Conservation (phyloP, 2,797 vertebrate genomes). For the Coranthus polyacanthus region DNA sequence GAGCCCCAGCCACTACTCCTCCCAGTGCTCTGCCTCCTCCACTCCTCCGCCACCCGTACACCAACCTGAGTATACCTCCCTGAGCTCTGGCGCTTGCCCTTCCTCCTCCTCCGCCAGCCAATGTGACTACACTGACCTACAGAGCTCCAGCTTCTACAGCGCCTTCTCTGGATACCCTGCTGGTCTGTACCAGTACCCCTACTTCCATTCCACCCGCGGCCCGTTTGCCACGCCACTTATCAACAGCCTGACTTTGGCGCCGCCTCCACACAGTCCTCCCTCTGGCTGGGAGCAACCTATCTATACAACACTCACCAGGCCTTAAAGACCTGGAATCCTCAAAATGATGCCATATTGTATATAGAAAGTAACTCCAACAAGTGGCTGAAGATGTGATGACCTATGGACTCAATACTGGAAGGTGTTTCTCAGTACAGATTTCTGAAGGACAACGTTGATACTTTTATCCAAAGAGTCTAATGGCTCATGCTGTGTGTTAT, state of each 20-base stretch:
- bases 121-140: conserved; percentile 91
- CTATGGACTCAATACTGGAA: too few species aligned
- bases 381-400: too few species aligned
- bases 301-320: conserved; percentile 90
- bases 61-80: conserved; percentile 79
- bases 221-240: conserved; percentile 88
- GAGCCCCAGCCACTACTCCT: conserved; percentile 88
- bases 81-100: conserved; percentile 65
- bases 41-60: conserved; percentile 79
- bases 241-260: conserved; percentile 87
- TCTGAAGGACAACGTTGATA: not conserved
- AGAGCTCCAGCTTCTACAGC: conserved; percentile 89
- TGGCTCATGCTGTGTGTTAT: conserved; percentile 8
- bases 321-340: conserved; percentile 65
- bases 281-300: conserved; percentile 92
- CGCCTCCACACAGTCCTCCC: conserved; percentile 87
- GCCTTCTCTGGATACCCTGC: conserved; percentile 88
- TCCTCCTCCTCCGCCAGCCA: conserved; percentile 83
- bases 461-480: not conserved
- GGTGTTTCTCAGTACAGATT: too few species aligned
- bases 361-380: too few species aligned
- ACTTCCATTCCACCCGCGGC: conserved; percentile 90
- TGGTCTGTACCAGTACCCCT: conserved; percentile 91
- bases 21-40: conserved; percentile 81
- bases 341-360: not conserved